These are phyloP conservation scores for Dissostichus mawsoni DNA, from an alignment of 2,113 vertebrate genomes.

Conservation along the genomic window DNA sequence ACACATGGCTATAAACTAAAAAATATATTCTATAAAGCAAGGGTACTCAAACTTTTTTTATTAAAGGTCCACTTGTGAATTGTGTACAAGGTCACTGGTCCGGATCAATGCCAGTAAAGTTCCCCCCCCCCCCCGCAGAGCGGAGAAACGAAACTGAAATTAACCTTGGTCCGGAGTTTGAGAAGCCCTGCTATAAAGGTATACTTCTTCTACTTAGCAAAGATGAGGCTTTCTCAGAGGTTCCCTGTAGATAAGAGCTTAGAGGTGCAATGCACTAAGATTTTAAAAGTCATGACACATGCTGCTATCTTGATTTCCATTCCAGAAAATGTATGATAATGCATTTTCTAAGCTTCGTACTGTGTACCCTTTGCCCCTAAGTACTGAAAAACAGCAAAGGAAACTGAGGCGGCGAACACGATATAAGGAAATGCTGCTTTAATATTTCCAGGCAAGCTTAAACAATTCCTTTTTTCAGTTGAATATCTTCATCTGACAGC, in stretches of 20 bases:
- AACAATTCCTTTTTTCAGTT: slow-evolving; percentile 10
- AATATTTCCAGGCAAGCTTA: slow-evolving; percentile 10
- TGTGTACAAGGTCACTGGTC: no score
- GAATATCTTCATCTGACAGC: slow-evolving; percentile 12
- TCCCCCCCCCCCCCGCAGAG: no score
- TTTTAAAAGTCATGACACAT: slow-evolving; percentile 43
- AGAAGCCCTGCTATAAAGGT: slow-evolving; percentile 6
- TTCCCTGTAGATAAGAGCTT: slow-evolving; percentile 42
- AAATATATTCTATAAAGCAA: slow-evolving; percentile 34
- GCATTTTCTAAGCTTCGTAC: slow-evolving; percentile 20
- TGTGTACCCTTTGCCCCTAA: slow-evolving; percentile 19
- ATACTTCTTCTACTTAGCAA: slow-evolving; percentile 30
- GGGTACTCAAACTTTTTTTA: no score
- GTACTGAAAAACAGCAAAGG: background rate
- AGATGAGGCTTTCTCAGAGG: slow-evolving; percentile 26
- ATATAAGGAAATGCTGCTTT: background rate
- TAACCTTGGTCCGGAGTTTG: no score
- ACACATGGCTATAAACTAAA: slow-evolving; percentile 24
- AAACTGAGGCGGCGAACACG: background rate
- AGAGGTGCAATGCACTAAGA: slow-evolving; percentile 39
- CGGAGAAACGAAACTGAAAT: no score
- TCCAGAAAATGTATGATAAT: slow-evolving; percentile 38
- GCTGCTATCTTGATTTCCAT: slow-evolving; percentile 19
- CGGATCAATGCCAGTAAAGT: no score
- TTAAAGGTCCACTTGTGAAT: no score